Base-by-base conservation (phyloP, 2,113 vertebrate genomes). In the Hypomesus transpacificus region DNA sequence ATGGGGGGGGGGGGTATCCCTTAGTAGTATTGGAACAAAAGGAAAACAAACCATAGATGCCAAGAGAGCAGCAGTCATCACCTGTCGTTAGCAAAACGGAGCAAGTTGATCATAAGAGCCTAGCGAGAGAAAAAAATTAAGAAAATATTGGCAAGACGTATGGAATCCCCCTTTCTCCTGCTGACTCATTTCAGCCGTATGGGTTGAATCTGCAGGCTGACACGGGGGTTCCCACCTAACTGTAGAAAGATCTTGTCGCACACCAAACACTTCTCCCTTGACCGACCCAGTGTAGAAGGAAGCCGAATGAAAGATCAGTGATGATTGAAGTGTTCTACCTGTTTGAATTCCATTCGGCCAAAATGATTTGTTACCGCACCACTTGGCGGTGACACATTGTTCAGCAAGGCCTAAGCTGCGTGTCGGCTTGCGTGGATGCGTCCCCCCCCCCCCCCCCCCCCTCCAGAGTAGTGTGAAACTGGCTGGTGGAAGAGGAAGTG, bases 131-230 rank as follows among this genome's bases (percentile, higher is more conserved):
- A 28, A 69, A 81, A 34, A 46, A 64, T 68, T 63, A 74, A 68
- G 68, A 63, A 72, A 59, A 81, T 86, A 76, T 85, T 94, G 93
- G 93, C 92, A 80, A 73, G 70, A 72, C 75, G 66, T 80, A 74
- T 93, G 94, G 95, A 95, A 95, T 94, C 94, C 94, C 95, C 92
- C 92, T 65, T 86, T 84, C 89, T 92, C 87, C 77, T 91, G 89
- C 91, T 96, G 94, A 98, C 92, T 98, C 94, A 97, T 92, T 90
- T 39, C 60, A 91, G 88, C 93, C 94, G 90, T 90, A 87, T 86
- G 86, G 91, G 92, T 93, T 85, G 92, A 89, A 93, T 90, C 91
- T 92, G 77, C 66, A 60, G 16, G 89, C 87, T 91, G 89, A 91
- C 88, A 89, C 81, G 92, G 92, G 94, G 91, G 91, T 95, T 94